Base-by-base conservation (phyloP, 2,113 vertebrate genomes). In the Circaetus gallicus region DNA sequence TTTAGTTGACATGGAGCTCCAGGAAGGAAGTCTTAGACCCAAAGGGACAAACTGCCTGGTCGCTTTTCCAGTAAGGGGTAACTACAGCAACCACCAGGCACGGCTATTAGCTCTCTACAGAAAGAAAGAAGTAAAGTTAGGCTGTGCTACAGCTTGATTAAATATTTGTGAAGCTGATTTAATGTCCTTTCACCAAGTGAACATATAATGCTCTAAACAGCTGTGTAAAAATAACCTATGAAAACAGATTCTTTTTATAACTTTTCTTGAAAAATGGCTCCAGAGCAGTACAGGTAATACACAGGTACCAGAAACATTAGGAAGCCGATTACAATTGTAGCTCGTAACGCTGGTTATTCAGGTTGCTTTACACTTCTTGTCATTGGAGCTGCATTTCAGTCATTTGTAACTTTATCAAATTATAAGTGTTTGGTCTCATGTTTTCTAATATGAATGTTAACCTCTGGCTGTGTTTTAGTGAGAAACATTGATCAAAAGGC, bases 161-260 rank as follows among this genome's bases (percentile, higher is more conserved):
- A 98, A 98, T 98, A 98, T 98, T 98, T 98, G 98, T 97, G 93
- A 95, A 98, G 96, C 82, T 96, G 88, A 97, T 91, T 98, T 97
- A 96, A 96, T 53, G 49, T 96, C 93, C 95, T 93, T 96, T 98
- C 32, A 52, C 80, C 93, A 95, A 91, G 80, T 91, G 86, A 94
- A 80, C 0, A 3, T 88, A 58, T 66, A 90, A 92, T 69, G n/a
- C 70, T 78, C 38, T 52, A 88, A 96, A 95, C 31, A 89, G 34
- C n/a, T 88, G 59, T 76, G 87, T 88, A 97, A 96, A 97, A 97
- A 98, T 97, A 90, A 77, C 96, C 85, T 83, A 49, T 1, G 15
- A 94, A 96, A 83, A 11, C 42, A 79, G 50, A 25, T 78, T 92
- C n/a, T 92, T 97, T 97, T 96, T 74, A 52, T 58, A 85, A 84